Percentiles rank a stretch among this genome's conserved stretches.
Evolutionary conservation across 1,140 invertebrate species (phyloP).

Genomic region (Mizuhopecten yessoensis): DNA sequence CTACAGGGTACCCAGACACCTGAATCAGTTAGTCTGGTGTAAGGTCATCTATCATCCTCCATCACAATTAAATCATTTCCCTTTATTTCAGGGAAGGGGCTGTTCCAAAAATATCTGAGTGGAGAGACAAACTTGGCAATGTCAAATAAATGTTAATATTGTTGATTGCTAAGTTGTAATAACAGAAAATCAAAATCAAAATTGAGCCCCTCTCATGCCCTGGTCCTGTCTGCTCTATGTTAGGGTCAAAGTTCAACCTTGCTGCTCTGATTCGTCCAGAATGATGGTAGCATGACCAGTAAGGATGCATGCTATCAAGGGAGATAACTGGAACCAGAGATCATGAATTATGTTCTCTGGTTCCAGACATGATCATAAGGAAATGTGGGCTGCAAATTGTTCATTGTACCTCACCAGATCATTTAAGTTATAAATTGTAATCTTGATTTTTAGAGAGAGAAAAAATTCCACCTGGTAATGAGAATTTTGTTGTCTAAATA

Average conservation of each 20-base stretch:
- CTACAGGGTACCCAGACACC: constrained; percentile 48
- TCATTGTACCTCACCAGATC: neutral
- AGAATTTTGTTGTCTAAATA: no score
- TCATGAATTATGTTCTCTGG: constrained; percentile 38
- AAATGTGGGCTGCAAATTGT: constrained; percentile 32
- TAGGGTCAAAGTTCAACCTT: constrained; percentile 6
- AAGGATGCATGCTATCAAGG: constrained; percentile 46
- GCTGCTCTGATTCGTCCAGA: neutral
- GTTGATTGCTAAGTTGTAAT: neutral
- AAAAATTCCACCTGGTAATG: no score
- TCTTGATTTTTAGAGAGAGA: no score
- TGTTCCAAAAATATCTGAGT: constrained; percentile 71
- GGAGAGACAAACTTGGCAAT: constrained; percentile 74
- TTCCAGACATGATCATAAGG: constrained; percentile 11
- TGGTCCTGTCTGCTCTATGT: constrained; percentile 31
- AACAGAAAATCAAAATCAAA: neutral
- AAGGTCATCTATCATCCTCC: constrained; percentile 45
- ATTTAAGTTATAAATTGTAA: neutral
- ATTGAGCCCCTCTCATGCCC: constrained; percentile 48
- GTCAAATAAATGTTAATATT: constrained; percentile 17
- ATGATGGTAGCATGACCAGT: constrained; percentile 52
- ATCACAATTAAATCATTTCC: constrained; percentile 53
- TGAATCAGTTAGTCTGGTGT: constrained; percentile 61
- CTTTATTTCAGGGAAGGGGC: constrained; percentile 68
- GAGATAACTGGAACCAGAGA: constrained; percentile 23